Conservation (phyloP, 2,888 invertebrate genomes). For the Ernsta delagoae region DNA sequence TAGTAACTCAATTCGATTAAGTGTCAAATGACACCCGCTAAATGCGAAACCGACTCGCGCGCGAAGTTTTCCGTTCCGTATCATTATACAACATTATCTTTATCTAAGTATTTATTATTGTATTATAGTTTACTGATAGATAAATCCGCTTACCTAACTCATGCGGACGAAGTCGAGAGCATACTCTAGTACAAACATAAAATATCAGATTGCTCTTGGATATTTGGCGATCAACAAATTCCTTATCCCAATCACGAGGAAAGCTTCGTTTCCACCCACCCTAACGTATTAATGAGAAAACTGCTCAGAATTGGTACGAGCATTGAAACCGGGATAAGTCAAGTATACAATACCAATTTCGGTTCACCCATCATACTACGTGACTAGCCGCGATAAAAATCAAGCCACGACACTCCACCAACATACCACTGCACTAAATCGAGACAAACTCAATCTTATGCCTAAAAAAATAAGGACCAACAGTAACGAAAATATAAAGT, state of each 20-base stretch:
- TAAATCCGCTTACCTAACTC: too few species aligned
- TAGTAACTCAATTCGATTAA: too few species aligned
- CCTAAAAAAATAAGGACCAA: conserved; percentile 3
- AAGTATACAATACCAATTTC: conserved; percentile 41
- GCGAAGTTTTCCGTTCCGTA: too few species aligned
- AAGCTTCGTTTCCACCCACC: neutral
- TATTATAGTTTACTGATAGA: too few species aligned
- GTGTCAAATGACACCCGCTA: too few species aligned
- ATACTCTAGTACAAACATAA: too few species aligned
- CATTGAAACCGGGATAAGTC: conserved; percentile 33
- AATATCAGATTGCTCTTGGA: too few species aligned
- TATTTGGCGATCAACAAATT: neutral
- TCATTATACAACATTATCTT: too few species aligned
- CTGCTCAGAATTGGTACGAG: conserved; percentile 20
- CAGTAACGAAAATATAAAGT: too few species aligned
- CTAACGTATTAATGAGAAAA: conserved; percentile 27
- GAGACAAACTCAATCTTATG: conserved; percentile 34
- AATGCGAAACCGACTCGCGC: too few species aligned
- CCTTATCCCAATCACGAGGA: neutral
- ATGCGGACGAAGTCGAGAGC: too few species aligned
- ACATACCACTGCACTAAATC: neutral
- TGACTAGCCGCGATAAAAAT: conserved; percentile 46
- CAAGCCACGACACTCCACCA: conserved; percentile 37
- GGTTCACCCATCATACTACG: conserved; percentile 44
- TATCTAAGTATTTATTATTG: too few species aligned